These are phyloP conservation scores for Odontophorus gujanensis DNA, from an alignment of 2,113 vertebrate genomes.

Conservation along the genomic window DNA sequence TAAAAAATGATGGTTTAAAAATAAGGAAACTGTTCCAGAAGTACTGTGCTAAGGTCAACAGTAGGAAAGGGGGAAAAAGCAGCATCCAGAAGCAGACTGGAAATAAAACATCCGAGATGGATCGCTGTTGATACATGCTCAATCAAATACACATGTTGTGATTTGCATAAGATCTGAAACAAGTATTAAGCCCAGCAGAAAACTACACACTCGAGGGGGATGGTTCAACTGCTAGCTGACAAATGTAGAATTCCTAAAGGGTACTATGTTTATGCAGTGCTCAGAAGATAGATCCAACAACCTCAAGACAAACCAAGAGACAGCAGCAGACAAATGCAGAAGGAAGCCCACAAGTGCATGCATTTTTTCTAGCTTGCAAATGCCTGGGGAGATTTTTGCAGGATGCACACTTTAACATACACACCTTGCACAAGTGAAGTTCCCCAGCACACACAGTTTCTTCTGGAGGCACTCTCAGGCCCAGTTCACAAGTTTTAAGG, in stretches of 20 bases:
- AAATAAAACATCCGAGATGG: not conserved
- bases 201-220: not conserved
- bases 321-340: not conserved
- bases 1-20: not conserved
- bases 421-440: not conserved
- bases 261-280: not conserved
- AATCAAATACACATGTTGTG: not conserved
- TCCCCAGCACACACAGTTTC: not conserved
- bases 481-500: not conserved
- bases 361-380: not conserved
- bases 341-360: not conserved
- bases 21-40: not conserved
- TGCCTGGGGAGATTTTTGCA: not conserved
- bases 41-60: not conserved
- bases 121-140: not conserved
- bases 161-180: slow-evolving; percentile 5
- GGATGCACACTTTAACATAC: not conserved
- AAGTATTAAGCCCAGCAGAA: not conserved
- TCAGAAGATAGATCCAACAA: not conserved
- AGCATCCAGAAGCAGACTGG: not conserved
- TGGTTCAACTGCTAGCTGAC: not conserved
- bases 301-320: not conserved
- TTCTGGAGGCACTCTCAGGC: not conserved
- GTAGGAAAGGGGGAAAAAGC: not conserved
- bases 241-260: slow-evolving; percentile 9